Conservation (phyloP, 1,140 invertebrate species). For the Heliconius hermathena region DNA sequence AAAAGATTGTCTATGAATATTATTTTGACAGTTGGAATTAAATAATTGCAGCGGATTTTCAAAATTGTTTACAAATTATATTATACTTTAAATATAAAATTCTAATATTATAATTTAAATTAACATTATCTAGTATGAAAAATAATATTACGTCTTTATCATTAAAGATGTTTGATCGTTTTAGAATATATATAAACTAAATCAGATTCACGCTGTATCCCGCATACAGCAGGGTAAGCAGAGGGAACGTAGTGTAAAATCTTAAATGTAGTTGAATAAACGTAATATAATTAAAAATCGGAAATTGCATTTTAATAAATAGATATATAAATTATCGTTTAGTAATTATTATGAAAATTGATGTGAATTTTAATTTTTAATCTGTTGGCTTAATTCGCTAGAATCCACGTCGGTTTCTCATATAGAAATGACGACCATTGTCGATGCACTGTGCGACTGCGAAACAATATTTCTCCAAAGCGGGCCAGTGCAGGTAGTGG, state of each 20-base stretch:
- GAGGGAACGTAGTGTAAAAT: no score
- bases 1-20: conserved; percentile 1
- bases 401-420: conserved; percentile 19
- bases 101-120: no score
- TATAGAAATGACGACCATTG: conserved; percentile 21
- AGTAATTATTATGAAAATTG: no score
- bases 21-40: neutral
- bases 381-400: conserved; percentile 15
- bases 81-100: neutral
- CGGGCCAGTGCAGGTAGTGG: conserved; percentile 7
- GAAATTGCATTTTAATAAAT: neutral
- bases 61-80: neutral
- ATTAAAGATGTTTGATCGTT: no score
- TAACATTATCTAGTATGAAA: no score
- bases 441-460: conserved; percentile 21
- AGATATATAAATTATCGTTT: no score
- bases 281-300: neutral
- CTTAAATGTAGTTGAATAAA: neutral
- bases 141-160: no score
- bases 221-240: no score
- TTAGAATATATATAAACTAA: no score
- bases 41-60: neutral
- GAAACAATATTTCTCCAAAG: conserved; percentile 23
- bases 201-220: no score
- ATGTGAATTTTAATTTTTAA: neutral